phyloP scores from a whole-genome alignment of 2,888 invertebrate species.

The Hydraecia micacea region DNA sequence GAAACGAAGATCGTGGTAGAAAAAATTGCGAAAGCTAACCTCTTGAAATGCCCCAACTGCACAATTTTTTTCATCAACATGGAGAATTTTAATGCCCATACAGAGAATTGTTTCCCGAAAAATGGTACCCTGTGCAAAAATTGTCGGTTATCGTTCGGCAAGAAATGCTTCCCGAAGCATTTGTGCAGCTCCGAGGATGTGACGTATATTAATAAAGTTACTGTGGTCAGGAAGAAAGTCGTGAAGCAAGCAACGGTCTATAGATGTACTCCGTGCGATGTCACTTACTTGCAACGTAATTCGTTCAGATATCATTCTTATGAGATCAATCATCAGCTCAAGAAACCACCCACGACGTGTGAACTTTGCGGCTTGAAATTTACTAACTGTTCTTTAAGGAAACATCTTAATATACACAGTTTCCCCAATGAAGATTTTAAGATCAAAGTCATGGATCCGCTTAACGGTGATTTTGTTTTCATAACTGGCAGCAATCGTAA shows the following conservation, averaged over 20 bases:
- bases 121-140: not conserved
- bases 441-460: slow-evolving; percentile 48
- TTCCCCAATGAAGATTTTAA: not conserved
- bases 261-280: slow-evolving; percentile 36
- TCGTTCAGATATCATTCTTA: slow-evolving; percentile 26
- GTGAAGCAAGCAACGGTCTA: not conserved
- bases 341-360: slow-evolving; percentile 3
- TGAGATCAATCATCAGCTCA: slow-evolving; percentile 6
- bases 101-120: not conserved
- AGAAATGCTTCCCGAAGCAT: slow-evolving; percentile 1
- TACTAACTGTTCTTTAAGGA: slow-evolving; percentile 9
- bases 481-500: slow-evolving; percentile 36
- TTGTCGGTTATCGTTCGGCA: slow-evolving; percentile 26
- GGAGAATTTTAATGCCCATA: not conserved
- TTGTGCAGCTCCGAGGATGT: not conserved
- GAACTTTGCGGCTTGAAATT: slow-evolving; percentile 40
- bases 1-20: slow-evolving; percentile 47
- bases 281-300: slow-evolving; percentile 24
- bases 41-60: slow-evolving; percentile 32
- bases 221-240: not conserved
- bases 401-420: slow-evolving; percentile 34
- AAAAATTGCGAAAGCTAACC: not conserved
- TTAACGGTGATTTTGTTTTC: not conserved
- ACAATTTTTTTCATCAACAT: slow-evolving; percentile 6
- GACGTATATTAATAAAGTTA: slow-evolving; percentile 18